Evolutionary conservation across 2,113 vertebrate genomes (phyloP).

Genomic region (Caretta caretta): DNA sequence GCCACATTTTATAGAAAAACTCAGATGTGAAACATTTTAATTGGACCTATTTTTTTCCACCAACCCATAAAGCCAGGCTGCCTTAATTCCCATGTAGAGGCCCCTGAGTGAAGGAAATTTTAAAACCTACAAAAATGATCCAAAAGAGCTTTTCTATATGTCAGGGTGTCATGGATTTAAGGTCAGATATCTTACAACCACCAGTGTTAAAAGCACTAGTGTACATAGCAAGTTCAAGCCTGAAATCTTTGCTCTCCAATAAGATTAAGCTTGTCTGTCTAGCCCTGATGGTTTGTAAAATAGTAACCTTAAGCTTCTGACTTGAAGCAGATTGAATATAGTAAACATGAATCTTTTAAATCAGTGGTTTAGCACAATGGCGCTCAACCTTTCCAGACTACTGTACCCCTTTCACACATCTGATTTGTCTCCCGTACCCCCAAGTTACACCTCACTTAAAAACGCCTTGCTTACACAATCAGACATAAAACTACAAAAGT

Average conservation of each 20-base stretch:
- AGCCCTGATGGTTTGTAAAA: background rate
- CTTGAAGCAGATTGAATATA: background rate
- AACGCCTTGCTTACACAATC: too few relatives aligned
- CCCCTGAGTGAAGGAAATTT: background rate
- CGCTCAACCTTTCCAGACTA: too few relatives aligned
- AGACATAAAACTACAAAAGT: too few relatives aligned
- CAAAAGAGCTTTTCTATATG: background rate
- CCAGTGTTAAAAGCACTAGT: background rate
- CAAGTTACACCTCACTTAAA: too few relatives aligned
- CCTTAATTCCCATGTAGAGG: background rate
- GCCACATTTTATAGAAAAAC: background rate
- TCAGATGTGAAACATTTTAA: background rate
- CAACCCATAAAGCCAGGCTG: background rate
- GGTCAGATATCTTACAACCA: background rate
- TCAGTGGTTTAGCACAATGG: rapidly evolving
- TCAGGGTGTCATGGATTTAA: background rate
- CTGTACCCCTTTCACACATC: too few relatives aligned
- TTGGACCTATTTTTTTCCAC: background rate
- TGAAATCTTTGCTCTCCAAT: background rate
- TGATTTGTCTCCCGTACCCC: too few relatives aligned
- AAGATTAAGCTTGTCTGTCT: background rate
- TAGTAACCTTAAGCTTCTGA: background rate
- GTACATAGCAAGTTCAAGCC: background rate
- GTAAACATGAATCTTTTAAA: background rate
- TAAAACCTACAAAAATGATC: background rate